Base-by-base conservation (phyloP, 2,888 invertebrate genomes). In the Acleris laterana region DNA sequence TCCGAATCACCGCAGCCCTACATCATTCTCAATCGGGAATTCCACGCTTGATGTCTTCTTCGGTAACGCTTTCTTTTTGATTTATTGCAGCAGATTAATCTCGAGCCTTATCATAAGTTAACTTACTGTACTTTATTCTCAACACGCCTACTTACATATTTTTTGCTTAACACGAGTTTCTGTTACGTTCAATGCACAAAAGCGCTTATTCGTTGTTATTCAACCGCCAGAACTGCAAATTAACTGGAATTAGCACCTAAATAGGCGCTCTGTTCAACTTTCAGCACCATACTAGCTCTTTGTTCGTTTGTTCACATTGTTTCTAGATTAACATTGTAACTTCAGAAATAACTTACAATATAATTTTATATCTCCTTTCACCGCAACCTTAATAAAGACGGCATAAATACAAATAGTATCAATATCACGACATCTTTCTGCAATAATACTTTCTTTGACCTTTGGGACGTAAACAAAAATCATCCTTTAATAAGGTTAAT, bases 21-120 rank as follows among this genome's bases (percentile, higher is more conserved):
- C 85, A 87, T 87, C 84, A 86, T 85, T 81, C 82, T 80, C 85
- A 84, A 88, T 90, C 81, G 82, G 81, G 83, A 87, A 90, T 89
- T 90, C 85, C 88, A 84, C 82, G 82, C 83, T 79, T 86, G 88
- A 90, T 84, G 80, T 88, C 90, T 88, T 89, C 87, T 84, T 90
- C 80, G 81, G 82, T 81, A 80, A 80, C 78, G 77, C 85, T 89
- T 89, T 89, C 86, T 83, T 85, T 87, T 87, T 90, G 86, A 90
- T 90, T 90, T 89, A 89, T 83, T 74, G 82, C 78, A 72, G 72
- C 70, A 72, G 72, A 75, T 81, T 80, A 78, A 78, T 76, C 77
- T 72, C 71, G 70, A 73, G 62, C 60, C 53, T 59, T 66, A 52
- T 61, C 17, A 28, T 16, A 25, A 42, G 7, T 56, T 22, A 19